Percentiles rank a stretch among this genome's conserved stretches.
phyloP scores from a whole-genome alignment of 2,113 vertebrate species.

The Riparia riparia region DNA sequence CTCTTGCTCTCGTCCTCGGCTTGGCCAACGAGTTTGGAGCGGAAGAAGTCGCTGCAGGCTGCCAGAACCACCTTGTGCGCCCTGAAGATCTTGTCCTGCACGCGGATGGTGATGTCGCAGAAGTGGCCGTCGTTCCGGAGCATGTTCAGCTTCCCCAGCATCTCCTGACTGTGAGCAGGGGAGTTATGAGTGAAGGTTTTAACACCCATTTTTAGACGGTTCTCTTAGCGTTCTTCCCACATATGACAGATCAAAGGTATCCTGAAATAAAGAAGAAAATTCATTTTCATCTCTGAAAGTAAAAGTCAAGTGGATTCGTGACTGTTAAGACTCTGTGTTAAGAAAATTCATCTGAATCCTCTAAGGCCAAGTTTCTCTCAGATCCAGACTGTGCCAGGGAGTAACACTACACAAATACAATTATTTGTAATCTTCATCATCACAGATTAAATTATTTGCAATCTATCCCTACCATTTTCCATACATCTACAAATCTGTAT shows the following conservation, averaged over 20 bases:
- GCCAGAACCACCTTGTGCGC: conserved; percentile 92
- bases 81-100: conserved; percentile 93
- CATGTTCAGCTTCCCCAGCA: conserved; percentile 93
- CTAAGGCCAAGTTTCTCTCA: background rate
- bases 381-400: background rate
- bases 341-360: background rate
- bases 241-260: conserved; percentile 63
- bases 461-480: background rate
- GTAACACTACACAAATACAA: background rate
- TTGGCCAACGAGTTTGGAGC: conserved; percentile 89
- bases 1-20: conserved; percentile 89
- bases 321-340: fast-evolving
- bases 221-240: conserved; percentile 68
- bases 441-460: background rate
- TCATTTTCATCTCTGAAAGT: background rate
- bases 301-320: background rate
- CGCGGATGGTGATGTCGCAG: conserved; percentile 92
- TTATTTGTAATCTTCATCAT: background rate
- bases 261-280: conserved; percentile 71
- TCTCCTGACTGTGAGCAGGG: conserved; percentile 91
- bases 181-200: conserved; percentile 95
- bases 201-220: conserved; percentile 86
- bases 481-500: background rate
- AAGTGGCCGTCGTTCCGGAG: conserved; percentile 90
- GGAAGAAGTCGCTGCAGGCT: conserved; percentile 94